Base-by-base conservation (phyloP, 2,797 vertebrate species). In the Hyperoplus lanceolatus region DNA sequence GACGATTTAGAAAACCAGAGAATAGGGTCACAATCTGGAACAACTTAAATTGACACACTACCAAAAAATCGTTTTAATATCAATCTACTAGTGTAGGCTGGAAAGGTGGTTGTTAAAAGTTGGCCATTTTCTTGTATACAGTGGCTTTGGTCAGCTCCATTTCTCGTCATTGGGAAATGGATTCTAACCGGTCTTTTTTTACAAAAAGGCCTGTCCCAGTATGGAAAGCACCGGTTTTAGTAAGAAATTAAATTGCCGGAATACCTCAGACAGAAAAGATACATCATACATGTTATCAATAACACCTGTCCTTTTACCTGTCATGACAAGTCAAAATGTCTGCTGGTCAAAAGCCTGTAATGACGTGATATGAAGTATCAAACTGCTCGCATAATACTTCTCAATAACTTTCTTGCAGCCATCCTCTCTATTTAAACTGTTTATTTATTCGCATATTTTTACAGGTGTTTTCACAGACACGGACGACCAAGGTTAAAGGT, bases 1-100 rank as follows among this genome's bases (percentile, higher is more conserved):
- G 62, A 72, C n/a, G 15, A 70, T 92, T 77, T 91, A 63, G 38
- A 76, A 81, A 82, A 90, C 29, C 65, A 38, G 51, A 58, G 86
- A 79, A 75, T 7, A 50, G 18, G 48, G 18, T 16, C 1, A 15
- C 48, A 54, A 15, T 77, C 69, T 70, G 53, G 73, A 69, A 11
- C 75, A 83, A 79, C 55, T 74, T 81, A 38, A 81, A 85, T 50
- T 57, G 42, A 76, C 39, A 82, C 57, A 66, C 60, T 39, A 68
- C 55, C 51, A 4, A 63, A 53, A 73, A 15, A 57, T 70, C 53
- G 41, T 73, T 58, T 70, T 41, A 56, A 29, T 42, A 58, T 73
- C 43, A 72, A 43, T 82, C 54, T 49, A 53, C 48, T 64, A 8
- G 16, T 70, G 61, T 48, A 6, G 39, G 41, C 65, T 46, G 74